Conservation (phyloP, 2,888 invertebrate species). For the Cephus rjabovi region DNA sequence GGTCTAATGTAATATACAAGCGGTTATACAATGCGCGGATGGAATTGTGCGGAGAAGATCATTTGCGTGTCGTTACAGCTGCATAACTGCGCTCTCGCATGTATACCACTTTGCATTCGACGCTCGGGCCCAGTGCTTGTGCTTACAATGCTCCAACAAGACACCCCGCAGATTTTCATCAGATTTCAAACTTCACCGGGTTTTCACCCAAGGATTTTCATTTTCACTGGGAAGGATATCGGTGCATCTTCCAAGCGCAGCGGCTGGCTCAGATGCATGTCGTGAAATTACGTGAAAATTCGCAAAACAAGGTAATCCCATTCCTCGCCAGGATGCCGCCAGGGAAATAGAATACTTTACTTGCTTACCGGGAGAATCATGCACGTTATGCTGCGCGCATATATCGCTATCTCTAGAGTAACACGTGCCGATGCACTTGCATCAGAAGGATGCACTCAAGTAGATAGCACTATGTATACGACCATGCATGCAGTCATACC, state of each 20-base stretch:
- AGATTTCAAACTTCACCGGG: not conserved
- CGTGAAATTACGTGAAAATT: not conserved
- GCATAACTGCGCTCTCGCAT: not conserved
- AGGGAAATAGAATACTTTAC: not conserved
- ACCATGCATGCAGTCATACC: not conserved
- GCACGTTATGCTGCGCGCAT: not conserved
- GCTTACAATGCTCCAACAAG: not conserved
- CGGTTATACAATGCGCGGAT: not conserved
- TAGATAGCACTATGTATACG: not conserved
- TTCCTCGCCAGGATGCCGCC: not conserved
- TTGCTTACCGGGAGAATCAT: not conserved
- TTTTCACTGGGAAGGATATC: not conserved
- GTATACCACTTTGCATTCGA: not conserved
- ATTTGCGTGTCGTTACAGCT: slow-evolving; percentile 40
- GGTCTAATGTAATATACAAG: slow-evolving; percentile 16
- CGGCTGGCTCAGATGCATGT: not conserved
- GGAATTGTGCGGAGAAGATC: slow-evolving; percentile 23
- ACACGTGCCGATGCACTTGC: not conserved
- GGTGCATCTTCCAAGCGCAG: not conserved
- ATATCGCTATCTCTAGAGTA: not conserved
- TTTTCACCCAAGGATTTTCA: not conserved
- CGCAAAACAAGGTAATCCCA: not conserved
- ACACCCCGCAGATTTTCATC: not conserved
- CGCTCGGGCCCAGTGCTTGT: not conserved
- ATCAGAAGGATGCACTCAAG: not conserved